Base-by-base conservation (phyloP, 2,888 invertebrate species). In the Anagyrus pseudococci region DNA sequence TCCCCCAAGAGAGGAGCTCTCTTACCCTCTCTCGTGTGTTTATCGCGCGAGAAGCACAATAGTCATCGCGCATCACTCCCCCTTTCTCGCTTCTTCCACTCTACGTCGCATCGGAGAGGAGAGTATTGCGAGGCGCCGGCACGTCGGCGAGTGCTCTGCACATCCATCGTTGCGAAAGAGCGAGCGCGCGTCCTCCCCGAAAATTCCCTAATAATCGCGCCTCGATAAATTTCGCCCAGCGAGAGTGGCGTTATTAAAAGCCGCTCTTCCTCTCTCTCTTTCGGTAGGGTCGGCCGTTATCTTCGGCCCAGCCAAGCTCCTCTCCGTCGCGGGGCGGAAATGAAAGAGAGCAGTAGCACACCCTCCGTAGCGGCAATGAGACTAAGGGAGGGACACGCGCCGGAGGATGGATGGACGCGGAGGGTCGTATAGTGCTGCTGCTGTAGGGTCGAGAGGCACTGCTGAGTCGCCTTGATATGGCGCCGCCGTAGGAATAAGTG, bases 131-230 rank as follows among this genome's bases (percentile, higher is more conserved):
- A 37, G 4, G 33, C 33, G 33, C 33, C 33, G 33, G 33, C 10
- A 37, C 33, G 33, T 13, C 33, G 33, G n/a, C n/a, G n/a, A n/a
- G n/a, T n/a, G n/a, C n/a, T n/a, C n/a, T n/a, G n/a, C n/a, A n/a
- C n/a, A 37, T 10, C 8, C 8, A 26, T 17, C 8, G 19, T 10
- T 10, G 52, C 8, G 10, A 23, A 13, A n/a, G 23, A n/a, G 52
- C 26, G 29, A n/a, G 13, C 20, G 20, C 19, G 19, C 2, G 15
- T 33, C 4, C 22, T 67, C 72, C 70, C 69, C 67, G 69, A 70
- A 70, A 71, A 73, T 70, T 68, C 72, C 71, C 73, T 73, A 76
- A 73, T 73, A 73, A 73, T 66, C 64, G 59, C 29, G 10, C 19
- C 22, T 20, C 66, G 70, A 73, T 75, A 73, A 75, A 75, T 74